A percentile compares a stretch with the other conserved stretches of the same genome.
Evolutionary conservation across 2,113 vertebrate genomes (phyloP).

Genomic region (Chitala chitala): DNA sequence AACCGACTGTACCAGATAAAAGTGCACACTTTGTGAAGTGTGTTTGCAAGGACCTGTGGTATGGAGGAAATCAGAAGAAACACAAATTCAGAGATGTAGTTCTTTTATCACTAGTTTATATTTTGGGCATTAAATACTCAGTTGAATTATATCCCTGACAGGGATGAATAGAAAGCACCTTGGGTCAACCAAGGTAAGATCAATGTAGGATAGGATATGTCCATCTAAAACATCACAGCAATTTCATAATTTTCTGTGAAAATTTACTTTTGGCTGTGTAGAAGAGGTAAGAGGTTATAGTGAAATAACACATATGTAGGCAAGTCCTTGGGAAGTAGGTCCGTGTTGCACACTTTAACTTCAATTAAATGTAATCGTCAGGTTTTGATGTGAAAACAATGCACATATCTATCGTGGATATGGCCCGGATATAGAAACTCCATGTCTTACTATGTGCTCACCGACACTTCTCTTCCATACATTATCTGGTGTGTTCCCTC

Average conservation of each 20-base stretch:
- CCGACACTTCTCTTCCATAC: no score
- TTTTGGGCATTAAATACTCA: no score
- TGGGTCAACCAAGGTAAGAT: neutral
- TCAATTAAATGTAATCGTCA: conserved; percentile 37
- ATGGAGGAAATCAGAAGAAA: no score
- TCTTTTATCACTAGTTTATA: no score
- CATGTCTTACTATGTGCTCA: neutral
- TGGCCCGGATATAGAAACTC: neutral
- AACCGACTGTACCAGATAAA: neutral
- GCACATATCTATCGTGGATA: conserved; percentile 28
- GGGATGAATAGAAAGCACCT: no score
- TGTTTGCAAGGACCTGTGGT: neutral
- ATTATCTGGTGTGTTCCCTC: no score
- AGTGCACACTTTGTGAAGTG: neutral
- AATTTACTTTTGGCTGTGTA: conserved; percentile 60
- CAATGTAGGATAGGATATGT: conserved; percentile 54
- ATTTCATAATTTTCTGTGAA: conserved; percentile 67
- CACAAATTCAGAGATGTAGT: no score
- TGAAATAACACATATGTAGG: conserved; percentile 43
- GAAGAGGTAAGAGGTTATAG: conserved; percentile 27
- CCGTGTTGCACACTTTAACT: conserved; percentile 39
- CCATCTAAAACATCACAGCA: conserved; percentile 61
- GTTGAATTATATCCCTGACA: no score
- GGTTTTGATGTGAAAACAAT: conserved; percentile 33
- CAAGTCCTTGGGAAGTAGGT: conserved; percentile 36